Conservation (phyloP, 1,140 invertebrate genomes). For the Nebria ingens region DNA sequence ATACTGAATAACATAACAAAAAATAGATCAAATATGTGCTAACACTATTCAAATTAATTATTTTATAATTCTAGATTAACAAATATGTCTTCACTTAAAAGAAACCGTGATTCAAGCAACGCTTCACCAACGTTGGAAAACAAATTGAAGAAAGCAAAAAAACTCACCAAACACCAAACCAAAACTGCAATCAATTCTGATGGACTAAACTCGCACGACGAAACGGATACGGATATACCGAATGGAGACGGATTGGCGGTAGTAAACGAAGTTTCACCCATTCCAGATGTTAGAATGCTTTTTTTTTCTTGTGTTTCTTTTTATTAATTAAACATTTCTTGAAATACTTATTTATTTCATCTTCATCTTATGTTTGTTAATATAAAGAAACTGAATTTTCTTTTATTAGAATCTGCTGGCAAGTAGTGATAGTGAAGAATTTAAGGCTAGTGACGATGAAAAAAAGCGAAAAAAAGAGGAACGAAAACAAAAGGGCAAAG, state of each 20-base stretch:
- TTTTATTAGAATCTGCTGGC: background rate
- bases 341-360: too few species aligned
- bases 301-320: too few species aligned
- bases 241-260: too few species aligned
- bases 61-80: constrained; percentile 8
- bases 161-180: background rate
- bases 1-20: too few species aligned
- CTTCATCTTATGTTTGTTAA: background rate
- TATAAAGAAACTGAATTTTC: too few species aligned
- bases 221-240: background rate
- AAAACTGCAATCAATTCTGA: background rate
- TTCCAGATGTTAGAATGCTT: too few species aligned
- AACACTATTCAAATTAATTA: constrained; percentile 5
- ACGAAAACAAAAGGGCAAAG: constrained; percentile 6
- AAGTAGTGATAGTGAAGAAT: background rate
- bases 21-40: too few species aligned
- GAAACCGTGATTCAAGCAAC: background rate
- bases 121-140: background rate
- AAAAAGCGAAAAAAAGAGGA: constrained; percentile 8
- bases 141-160: background rate
- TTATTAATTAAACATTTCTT: too few species aligned
- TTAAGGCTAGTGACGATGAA: constrained; percentile 1
- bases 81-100: background rate
- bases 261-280: too few species aligned
- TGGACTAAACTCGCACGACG: background rate